Evolutionary conservation across 1,140 invertebrate species (phyloP), one percentile per base, ranked within the genome.

Genomic region (Ostrea edulis): DNA sequence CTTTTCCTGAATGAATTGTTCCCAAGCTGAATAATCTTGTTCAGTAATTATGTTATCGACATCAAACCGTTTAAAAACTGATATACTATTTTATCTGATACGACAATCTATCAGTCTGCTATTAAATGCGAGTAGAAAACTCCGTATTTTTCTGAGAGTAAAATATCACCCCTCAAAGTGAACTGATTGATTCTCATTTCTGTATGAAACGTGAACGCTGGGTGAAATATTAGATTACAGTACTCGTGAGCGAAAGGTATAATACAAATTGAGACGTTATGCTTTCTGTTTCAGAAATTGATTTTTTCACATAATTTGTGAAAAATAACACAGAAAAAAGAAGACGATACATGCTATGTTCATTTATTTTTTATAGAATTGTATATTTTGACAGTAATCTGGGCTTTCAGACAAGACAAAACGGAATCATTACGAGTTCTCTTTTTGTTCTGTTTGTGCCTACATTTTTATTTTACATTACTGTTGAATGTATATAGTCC

Each of bases 41-140:
- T 22, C 4, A 77, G 68, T 77, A 77, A 77, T 77, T 77, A 35
- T 77, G 68, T 77, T 77, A 77, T 77, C 68, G 29, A 77, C 68
- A 29, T 77, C 68, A 77, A 77, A 77, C 68, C 68, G 68, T 77
- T 77, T 77, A 29, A 77, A 35, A 77, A 77, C 68, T 29, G 68
- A 77, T 77, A 77, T 77, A 14, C 29, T 22, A 35, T 29, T 77
- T 77, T 77, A 77, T 77, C 68, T 77, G 22, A 77, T 77, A 77
- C 25, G 68, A 77, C 29, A 77, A 22, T 35, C 22, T 77, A 44
- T 77, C 68, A 77, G 68, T 77, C 68, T 77, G 68, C 68, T 25
- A 77, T 77, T 77, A 77, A 77, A 77, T 35, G 14, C 22, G 68
- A 77, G 68, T 3, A 77, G 25, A 12, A 11, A 62, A 62, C 17